phyloP scores from a whole-genome alignment of 92 coral and sea anemone genomes.

The Pocillopora grandis region DNA sequence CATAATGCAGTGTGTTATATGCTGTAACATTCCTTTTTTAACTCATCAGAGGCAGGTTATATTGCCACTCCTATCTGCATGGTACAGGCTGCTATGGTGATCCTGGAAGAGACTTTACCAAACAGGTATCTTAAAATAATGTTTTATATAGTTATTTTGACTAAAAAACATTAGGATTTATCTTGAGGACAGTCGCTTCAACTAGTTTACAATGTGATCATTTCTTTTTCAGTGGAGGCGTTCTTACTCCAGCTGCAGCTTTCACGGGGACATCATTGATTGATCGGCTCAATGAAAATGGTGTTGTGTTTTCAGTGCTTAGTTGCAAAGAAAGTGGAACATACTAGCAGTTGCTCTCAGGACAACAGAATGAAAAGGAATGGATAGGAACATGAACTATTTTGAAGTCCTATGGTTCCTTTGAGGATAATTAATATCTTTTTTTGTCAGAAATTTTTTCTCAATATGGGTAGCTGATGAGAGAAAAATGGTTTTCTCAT shows the following conservation, averaged over 20 bases:
- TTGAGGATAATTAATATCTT: too few species aligned
- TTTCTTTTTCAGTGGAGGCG: slow-evolving; percentile 84
- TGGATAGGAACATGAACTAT: too few species aligned
- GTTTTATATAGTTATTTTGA: background rate
- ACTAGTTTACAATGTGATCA: background rate
- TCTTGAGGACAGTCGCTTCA: background rate
- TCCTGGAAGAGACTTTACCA: slow-evolving; percentile 89
- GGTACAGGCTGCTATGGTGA: slow-evolving; percentile 97
- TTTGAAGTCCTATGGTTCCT: too few species aligned
- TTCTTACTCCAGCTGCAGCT: slow-evolving; percentile 95
- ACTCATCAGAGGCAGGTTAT: slow-evolving; percentile 78
- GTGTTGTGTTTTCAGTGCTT: slow-evolving; percentile 80
- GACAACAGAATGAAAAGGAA: background rate
- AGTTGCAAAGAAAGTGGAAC: slow-evolving; percentile 50
- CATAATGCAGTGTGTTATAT: background rate
- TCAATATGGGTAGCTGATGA: too few species aligned
- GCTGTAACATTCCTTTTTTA: background rate
- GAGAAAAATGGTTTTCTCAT: too few species aligned
- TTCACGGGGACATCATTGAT: slow-evolving; percentile 87
- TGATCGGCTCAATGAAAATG: slow-evolving; percentile 84
- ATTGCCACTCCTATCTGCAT: slow-evolving; percentile 95
- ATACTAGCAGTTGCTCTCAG: slow-evolving; percentile 7
- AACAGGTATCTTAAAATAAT: slow-evolving; percentile 58
- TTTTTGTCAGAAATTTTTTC: too few species aligned
- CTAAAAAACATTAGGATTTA: background rate